A percentile compares a stretch with the other conserved stretches of the same genome.
Evolutionary conservation across 2,888 invertebrate species (phyloP).

Genomic region (Drosophila yooni): DNA sequence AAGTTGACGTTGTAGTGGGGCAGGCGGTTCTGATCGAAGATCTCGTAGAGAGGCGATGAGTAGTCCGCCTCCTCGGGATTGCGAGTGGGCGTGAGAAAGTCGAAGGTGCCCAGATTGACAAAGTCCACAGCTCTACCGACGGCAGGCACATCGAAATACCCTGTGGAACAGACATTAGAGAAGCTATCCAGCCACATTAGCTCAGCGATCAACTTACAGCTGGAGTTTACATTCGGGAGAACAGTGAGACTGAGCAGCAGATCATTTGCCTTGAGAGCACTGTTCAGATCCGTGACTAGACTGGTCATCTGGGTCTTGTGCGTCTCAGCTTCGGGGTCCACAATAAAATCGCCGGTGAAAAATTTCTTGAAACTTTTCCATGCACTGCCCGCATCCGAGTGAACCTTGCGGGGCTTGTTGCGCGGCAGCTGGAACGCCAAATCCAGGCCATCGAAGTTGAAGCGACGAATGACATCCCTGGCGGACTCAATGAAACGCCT

Average conservation of each 20-base stretch:
- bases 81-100: constrained; percentile 91
- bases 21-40: constrained; percentile 88
- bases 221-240: constrained; percentile 91
- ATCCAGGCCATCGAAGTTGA: constrained; percentile 94
- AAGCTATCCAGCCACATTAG: too few species aligned
- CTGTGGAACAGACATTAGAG: constrained; percentile 85
- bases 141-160: constrained; percentile 91
- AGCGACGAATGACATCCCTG: constrained; percentile 89
- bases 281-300: constrained; percentile 90
- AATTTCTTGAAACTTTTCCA: constrained; percentile 92
- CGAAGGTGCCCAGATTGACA: constrained; percentile 91
- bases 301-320: constrained; percentile 92
- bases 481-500: constrained; percentile 90
- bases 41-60: constrained; percentile 89
- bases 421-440: constrained; percentile 93
- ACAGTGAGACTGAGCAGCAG: constrained; percentile 89
- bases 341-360: constrained; percentile 89
- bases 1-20: constrained; percentile 89
- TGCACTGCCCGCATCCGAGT: constrained; percentile 87
- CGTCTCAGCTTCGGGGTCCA: constrained; percentile 91
- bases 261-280: constrained; percentile 88
- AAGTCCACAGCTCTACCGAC: constrained; percentile 91
- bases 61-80: constrained; percentile 93
- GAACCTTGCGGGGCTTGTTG: constrained; percentile 91
- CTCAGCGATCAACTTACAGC: constrained; percentile 86